Conservation (phyloP, 2,888 invertebrate genomes). For the Teleogryllus oceanicus region DNA sequence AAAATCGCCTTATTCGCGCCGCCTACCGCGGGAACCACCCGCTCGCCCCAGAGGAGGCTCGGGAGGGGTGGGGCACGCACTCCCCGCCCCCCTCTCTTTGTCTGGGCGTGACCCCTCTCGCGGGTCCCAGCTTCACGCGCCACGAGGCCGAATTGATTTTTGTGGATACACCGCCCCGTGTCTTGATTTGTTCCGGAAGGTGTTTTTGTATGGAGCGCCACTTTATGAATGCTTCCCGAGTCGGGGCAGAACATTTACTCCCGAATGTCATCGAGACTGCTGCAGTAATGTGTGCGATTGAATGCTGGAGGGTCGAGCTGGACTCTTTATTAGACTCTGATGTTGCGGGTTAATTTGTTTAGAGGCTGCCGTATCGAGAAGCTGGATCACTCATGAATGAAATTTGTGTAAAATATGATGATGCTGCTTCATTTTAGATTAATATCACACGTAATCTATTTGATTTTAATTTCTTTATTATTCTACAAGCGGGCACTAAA, state of each 20-base stretch:
- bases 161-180: neutral
- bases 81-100: neutral
- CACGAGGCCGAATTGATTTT: neutral
- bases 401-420: too few species aligned
- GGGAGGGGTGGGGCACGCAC: neutral
- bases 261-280: neutral
- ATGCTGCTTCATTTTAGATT: too few species aligned
- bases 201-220: neutral
- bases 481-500: too few species aligned
- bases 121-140: neutral
- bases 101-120: conserved; percentile 7
- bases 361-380: too few species aligned
- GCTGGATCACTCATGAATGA: too few species aligned
- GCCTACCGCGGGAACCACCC: neutral
- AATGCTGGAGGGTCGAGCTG: too few species aligned
- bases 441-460: too few species aligned
- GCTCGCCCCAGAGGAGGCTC: neutral
- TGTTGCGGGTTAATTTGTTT: too few species aligned
- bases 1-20: conserved; percentile 1
- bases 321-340: too few species aligned
- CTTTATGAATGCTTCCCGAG: neutral
- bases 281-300: too few species aligned
- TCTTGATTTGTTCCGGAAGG: conserved; percentile 18
- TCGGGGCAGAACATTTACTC: neutral
- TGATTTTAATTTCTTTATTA: too few species aligned